phyloP scores from a whole-genome alignment of 2,888 invertebrate species.

The Macaria notata region DNA sequence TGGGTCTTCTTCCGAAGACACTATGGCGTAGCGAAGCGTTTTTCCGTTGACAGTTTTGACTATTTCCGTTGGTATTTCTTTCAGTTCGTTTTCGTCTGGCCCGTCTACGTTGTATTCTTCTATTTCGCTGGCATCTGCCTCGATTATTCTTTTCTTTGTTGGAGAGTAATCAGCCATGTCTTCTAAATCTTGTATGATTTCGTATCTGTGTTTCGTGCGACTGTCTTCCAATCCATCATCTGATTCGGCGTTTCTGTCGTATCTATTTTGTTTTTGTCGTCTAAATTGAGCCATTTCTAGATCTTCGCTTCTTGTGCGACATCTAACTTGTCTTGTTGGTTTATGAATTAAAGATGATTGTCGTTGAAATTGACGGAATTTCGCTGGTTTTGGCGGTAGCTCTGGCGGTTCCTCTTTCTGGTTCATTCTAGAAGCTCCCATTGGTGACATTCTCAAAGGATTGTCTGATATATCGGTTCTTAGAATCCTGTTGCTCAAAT shows the following conservation, averaged over 20 bases:
- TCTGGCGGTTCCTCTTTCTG: constrained; percentile 64
- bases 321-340: constrained; percentile 63
- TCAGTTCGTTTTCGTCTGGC: constrained; percentile 77
- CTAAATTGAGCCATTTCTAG: constrained; percentile 75
- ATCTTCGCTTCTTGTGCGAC: constrained; percentile 68
- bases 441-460: constrained; percentile 64
- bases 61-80: constrained; percentile 81
- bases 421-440: constrained; percentile 41
- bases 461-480: constrained; percentile 77
- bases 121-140: constrained; percentile 70
- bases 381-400: constrained; percentile 69
- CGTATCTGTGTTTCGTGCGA: constrained; percentile 71
- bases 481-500: constrained; percentile 63
- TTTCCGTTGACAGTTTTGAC: constrained; percentile 86
- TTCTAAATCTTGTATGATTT: constrained; percentile 78
- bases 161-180: constrained; percentile 70
- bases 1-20: constrained; percentile 80
- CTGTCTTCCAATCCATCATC: constrained; percentile 64
- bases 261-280: constrained; percentile 48
- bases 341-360: constrained; percentile 77
- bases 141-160: constrained; percentile 73
- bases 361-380: constrained; percentile 66
- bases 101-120: constrained; percentile 81
- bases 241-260: constrained; percentile 60
- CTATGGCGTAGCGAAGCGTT: constrained; percentile 80